A percentile compares a stretch with the other conserved stretches of the same genome.
These are phyloP conservation scores for Huso huso DNA, from an alignment of 2,797 vertebrate species.

Conservation along the genomic window DNA sequence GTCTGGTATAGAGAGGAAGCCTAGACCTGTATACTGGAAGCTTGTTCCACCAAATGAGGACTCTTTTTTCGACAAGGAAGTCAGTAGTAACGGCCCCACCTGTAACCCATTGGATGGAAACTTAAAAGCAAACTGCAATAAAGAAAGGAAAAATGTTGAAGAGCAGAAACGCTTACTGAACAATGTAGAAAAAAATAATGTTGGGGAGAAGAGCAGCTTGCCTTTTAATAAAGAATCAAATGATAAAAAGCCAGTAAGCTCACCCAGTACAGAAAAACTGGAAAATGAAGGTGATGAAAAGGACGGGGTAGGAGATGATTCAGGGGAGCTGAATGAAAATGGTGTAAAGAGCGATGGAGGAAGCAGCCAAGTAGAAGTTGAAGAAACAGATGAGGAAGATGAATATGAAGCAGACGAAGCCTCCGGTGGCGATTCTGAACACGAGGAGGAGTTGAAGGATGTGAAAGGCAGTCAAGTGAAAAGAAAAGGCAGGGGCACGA, in stretches of 20 bases:
- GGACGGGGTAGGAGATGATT: neutral
- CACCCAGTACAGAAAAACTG: neutral
- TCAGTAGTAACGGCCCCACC: fast-evolving
- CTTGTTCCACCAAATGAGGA: constrained; percentile 16
- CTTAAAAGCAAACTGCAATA: neutral
- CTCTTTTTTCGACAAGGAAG: neutral
- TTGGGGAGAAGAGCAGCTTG: neutral
- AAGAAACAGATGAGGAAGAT: neutral
- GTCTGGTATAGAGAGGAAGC: constrained; percentile 29
- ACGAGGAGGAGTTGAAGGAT: too few species aligned
- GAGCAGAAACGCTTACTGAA: too few species aligned
- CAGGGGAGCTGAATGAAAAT: neutral
- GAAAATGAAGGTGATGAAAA: neutral
- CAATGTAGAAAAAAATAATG: neutral
- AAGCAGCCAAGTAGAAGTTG: neutral
- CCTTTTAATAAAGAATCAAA: neutral
- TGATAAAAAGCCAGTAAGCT: fast-evolving
- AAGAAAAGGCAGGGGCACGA: too few species aligned
- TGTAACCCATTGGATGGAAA: neutral
- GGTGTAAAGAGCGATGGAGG: neutral
- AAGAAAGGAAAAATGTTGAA: too few species aligned
- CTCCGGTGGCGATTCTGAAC: too few species aligned
- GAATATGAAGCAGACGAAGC: neutral
- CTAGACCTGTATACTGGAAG: constrained; percentile 36
- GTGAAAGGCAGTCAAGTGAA: neutral